A percentile compares a stretch with the other conserved stretches of the same genome.
phyloP scores from a whole-genome alignment of 2,797 vertebrate genomes.

The Margarornis squamiger region DNA sequence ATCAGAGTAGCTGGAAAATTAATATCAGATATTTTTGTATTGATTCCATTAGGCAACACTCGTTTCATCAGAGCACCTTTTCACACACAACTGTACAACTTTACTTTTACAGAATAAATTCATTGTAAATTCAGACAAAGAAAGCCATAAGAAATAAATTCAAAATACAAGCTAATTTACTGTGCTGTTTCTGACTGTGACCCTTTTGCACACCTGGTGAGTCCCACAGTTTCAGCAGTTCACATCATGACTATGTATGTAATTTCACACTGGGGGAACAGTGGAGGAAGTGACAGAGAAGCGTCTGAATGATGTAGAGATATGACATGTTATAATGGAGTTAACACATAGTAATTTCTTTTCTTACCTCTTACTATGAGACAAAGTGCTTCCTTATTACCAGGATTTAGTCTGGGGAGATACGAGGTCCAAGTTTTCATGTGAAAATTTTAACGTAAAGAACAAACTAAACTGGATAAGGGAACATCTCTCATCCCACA shows the following conservation, averaged over 20 bases:
- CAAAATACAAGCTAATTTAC: background rate
- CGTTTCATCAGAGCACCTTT: slow-evolving; percentile 35
- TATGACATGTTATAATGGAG: background rate
- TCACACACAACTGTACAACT: background rate
- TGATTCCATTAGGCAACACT: slow-evolving; percentile 61
- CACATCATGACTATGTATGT: background rate
- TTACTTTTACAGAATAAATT: background rate
- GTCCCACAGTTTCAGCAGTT: background rate
- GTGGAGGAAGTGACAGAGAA: background rate
- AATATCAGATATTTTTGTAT: slow-evolving; percentile 53
- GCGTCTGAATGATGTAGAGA: background rate
- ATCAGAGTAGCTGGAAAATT: slow-evolving; percentile 45
- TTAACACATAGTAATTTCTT: background rate
- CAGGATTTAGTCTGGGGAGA: background rate
- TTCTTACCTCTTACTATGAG: background rate
- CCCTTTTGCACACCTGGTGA: background rate
- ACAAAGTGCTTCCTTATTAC: background rate
- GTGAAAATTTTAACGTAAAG: background rate
- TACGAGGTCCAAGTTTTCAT: background rate
- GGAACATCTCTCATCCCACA: rapidly evolving
- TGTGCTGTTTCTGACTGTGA: background rate
- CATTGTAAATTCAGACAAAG: slow-evolving; percentile 17
- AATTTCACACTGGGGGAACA: background rate
- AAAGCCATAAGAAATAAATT: background rate
- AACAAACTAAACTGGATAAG: background rate